phyloP scores from a whole-genome alignment of 1,140 invertebrate species.

The Zophobas morio region DNA sequence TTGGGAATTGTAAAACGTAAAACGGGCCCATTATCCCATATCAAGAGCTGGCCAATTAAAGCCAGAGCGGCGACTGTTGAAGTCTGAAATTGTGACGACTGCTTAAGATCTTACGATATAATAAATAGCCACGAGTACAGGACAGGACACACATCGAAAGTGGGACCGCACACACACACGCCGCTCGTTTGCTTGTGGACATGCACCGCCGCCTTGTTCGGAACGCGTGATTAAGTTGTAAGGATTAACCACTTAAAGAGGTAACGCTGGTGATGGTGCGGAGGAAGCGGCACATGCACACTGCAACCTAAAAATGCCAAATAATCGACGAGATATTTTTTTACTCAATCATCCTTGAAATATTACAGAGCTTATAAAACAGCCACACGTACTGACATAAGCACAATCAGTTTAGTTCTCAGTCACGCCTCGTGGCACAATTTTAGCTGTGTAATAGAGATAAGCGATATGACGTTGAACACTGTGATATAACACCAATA shows the following conservation, averaged over 20 bases:
- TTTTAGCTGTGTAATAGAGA: too few species aligned
- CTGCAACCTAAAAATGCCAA: background rate
- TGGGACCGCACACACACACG: constrained; percentile 32
- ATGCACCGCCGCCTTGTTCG: background rate
- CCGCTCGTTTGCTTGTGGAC: constrained; percentile 25
- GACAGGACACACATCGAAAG: background rate
- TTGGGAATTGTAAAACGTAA: too few species aligned
- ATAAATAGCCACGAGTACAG: background rate
- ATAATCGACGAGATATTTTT: background rate
- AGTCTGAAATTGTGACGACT: constrained; percentile 14
- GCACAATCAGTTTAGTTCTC: too few species aligned
- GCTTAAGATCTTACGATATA: constrained; percentile 3
- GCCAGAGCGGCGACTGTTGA: background rate
- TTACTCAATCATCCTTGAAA: background rate
- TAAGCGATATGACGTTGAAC: too few species aligned
- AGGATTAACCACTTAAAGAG: constrained; percentile 30
- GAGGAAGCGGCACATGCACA: background rate
- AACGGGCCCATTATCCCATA: too few species aligned
- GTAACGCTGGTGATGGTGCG: background rate
- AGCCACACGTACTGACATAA: too few species aligned
- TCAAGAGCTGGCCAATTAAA: background rate
- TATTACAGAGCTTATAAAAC: too few species aligned
- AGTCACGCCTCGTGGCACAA: too few species aligned
- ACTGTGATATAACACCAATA: too few species aligned
- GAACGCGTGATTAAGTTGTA: constrained; percentile 22